These are phyloP conservation scores for Mallateleia sp. DNA, from an alignment of 2,888 invertebrate genomes.

Conservation along the genomic window DNA sequence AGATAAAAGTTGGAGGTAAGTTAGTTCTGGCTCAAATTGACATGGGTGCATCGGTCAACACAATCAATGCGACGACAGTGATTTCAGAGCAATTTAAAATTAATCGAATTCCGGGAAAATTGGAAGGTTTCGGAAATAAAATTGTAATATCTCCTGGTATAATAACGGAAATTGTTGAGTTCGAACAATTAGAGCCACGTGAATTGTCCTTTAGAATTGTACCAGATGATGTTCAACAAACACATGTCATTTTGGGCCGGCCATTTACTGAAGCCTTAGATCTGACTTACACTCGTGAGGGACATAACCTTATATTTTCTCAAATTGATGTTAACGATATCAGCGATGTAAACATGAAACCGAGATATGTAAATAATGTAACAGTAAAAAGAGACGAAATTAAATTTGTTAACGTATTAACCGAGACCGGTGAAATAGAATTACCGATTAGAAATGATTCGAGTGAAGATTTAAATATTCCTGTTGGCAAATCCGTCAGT, in stretches of 20 bases:
- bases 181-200: conserved; percentile 47
- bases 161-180: conserved; percentile 10
- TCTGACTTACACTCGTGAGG: too few relatives aligned
- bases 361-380: too few relatives aligned
- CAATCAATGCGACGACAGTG: conserved; percentile 28
- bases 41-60: conserved; percentile 24
- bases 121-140: conserved; percentile 50
- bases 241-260: conserved; percentile 56
- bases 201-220: conserved; percentile 39
- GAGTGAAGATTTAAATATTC: too few relatives aligned
- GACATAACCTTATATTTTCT: too few relatives aligned
- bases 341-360: neutral
- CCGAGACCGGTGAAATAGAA: too few relatives aligned
- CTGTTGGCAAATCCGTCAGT: neutral
- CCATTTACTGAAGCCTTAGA: conserved; percentile 53
- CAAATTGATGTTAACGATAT: too few relatives aligned
- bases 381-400: neutral
- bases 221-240: conserved; percentile 29
- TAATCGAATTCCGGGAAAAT: neutral
- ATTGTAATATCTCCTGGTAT: conserved; percentile 37
- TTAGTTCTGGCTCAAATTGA: conserved; percentile 18
- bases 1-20: conserved; percentile 1
- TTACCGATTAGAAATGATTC: too few relatives aligned
- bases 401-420: neutral
- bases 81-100: too few relatives aligned